Evolutionary conservation across 2,797 vertebrate genomes (phyloP).

Genomic region (Lemur catta): DNA sequence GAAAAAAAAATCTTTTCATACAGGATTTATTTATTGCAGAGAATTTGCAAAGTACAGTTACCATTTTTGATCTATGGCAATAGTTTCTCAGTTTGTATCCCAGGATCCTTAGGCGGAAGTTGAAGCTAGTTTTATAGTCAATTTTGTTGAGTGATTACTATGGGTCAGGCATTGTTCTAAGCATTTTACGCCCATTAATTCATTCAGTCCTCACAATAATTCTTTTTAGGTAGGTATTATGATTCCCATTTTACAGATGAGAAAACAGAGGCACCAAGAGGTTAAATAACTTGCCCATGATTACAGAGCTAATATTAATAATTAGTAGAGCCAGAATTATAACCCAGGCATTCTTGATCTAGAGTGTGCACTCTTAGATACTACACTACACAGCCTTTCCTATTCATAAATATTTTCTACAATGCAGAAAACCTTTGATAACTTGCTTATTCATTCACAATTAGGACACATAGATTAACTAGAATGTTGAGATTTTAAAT

Average conservation of each 20-base stretch:
- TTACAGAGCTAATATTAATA: not conserved
- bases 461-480: not conserved
- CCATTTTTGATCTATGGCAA: not conserved
- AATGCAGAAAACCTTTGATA: not conserved
- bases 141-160: not conserved
- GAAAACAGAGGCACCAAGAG: not conserved
- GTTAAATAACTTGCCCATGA: not conserved
- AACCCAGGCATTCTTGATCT: not conserved
- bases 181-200: not conserved
- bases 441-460: not conserved
- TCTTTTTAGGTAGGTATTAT: not conserved
- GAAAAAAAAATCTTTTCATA: not conserved
- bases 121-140: not conserved
- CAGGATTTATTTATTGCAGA: not conserved
- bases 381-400: not conserved
- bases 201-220: not conserved
- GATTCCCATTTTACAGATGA: not conserved
- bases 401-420: not conserved
- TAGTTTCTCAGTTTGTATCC: not conserved
- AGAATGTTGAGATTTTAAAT: not conserved
- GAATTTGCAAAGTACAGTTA: not conserved
- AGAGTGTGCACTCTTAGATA: not conserved
- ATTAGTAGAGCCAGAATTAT: not conserved
- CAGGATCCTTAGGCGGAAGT: not conserved
- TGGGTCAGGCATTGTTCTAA: not conserved